Conservation (phyloP, 2,797 vertebrate species). For the Schizopygopsis pylzovi region DNA sequence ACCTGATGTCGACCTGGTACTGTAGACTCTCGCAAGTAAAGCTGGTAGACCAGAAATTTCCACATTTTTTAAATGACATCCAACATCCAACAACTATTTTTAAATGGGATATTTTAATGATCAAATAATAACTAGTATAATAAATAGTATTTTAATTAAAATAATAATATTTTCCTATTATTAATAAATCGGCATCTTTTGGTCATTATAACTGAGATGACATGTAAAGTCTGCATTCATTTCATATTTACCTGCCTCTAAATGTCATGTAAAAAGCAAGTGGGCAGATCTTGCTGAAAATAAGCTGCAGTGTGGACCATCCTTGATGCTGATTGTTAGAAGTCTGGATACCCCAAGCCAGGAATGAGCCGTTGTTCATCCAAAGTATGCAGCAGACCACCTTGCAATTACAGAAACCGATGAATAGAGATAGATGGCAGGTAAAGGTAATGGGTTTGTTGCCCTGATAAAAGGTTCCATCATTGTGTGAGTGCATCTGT, state of each 20-base stretch:
- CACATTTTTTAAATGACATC: too few relatives aligned
- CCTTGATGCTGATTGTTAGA: background rate
- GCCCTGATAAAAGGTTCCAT: background rate
- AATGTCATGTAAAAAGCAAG: background rate
- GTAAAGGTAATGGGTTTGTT: background rate
- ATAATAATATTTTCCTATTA: too few relatives aligned
- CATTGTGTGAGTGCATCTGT: background rate
- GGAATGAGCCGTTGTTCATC: background rate
- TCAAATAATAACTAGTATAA: background rate
- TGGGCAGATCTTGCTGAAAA: background rate
- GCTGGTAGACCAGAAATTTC: background rate
- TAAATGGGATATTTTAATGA: background rate
- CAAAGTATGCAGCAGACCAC: background rate
- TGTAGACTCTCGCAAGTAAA: background rate
- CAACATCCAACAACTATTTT: too few relatives aligned
- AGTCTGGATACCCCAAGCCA: background rate
- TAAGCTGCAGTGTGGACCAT: background rate
- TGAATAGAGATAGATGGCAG: background rate
- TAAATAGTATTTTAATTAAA: too few relatives aligned
- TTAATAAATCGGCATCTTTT: background rate
- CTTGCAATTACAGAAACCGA: background rate
- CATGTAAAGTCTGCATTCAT: background rate
- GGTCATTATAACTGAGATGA: background rate
- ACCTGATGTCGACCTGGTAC: background rate
- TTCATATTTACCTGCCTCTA: background rate